These are phyloP conservation scores for Leptobrachium ailaonicum DNA, from an alignment of 2,113 vertebrate genomes.

Conservation along the genomic window DNA sequence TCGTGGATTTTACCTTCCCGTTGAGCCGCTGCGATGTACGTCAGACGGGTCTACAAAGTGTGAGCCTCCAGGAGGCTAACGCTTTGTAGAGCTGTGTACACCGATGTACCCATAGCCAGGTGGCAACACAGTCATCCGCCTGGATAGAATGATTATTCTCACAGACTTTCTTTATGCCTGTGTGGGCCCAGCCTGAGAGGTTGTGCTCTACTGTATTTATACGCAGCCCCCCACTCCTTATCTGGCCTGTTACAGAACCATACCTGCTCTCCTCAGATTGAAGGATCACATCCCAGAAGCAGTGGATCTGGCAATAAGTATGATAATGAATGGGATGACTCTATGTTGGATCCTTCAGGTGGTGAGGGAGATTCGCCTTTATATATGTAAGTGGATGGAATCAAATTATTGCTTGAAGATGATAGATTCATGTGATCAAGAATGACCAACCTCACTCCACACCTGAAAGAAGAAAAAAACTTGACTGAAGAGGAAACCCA, in stretches of 20 bases:
- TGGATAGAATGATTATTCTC: too few relatives aligned
- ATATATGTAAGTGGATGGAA: constrained; percentile 63
- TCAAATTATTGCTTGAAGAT: constrained; percentile 64
- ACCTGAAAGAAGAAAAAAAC: background rate
- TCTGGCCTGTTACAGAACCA: background rate
- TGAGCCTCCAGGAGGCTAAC: too few relatives aligned
- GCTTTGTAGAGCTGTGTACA: too few relatives aligned
- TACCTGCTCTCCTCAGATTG: too few relatives aligned
- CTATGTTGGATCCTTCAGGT: constrained; percentile 63
- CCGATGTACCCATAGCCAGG: too few relatives aligned
- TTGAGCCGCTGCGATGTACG: too few relatives aligned
- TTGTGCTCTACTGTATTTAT: background rate
- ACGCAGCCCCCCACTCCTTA: constrained; percentile 38
- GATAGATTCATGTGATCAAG: constrained; percentile 41
- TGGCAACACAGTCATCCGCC: too few relatives aligned
- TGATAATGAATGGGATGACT: constrained; percentile 60
- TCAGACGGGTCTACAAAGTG: too few relatives aligned
- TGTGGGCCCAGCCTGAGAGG: constrained; percentile 42
- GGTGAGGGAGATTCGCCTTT: constrained; percentile 61
- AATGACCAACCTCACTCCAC: background rate
- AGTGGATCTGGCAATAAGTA: constrained; percentile 2
- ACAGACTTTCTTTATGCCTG: too few relatives aligned
- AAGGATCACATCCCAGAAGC: background rate
- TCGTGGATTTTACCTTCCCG: too few relatives aligned
- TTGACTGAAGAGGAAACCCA: background rate